Evolutionary conservation across 53 echinoderm and acorn worm species (phyloP), one percentile per base, ranked within the genome.

Genomic region (Paracentrotus lividus): DNA sequence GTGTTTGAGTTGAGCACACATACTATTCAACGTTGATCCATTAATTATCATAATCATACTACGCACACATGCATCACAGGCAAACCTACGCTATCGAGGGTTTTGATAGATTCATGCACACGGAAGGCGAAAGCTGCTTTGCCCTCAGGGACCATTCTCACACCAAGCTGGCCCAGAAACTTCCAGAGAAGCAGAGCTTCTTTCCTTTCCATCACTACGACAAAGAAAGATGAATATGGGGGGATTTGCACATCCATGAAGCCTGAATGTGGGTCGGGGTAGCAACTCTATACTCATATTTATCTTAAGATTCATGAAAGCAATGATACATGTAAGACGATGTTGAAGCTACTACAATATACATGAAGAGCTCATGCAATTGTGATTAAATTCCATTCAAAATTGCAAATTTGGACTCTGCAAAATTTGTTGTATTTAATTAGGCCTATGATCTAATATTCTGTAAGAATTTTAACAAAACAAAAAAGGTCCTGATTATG

Each of bases 141-240:
- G 81, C 81, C 81, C 81, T 27, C n/a, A 81, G 49, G 81, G 81
- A 8, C 81, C 27, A 47, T 81, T 81, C 47, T 81, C 81, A 81
- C 81, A 81, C 81, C 81, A 45, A n/a, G 81, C 45, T 81, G 81
- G 81, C 49, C 44, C 81, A 81, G 81, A 81, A 81, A 81, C 81
- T 26, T 81, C 81, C 47, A 47, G 47, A 47, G 81, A 81, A 45
- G 81, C 81, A 33, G n/a, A 81, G 81, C 81, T 26, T 47, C 81
- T 81, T 21, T 81, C 81, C 44, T 81, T 21, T 81, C 81, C 44
- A 81, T 81, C 81, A 81, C 44, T 47, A 26, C 45, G 45, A n/a
- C 8, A 81, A 24, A 81, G 23, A 40, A 44, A 81, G 47, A 47
- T n/a, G 8, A 78, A 81, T 10, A 77, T 81, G 81, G 44, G 45